Base-by-base conservation (phyloP, 2,797 vertebrate species). In the Xiphorhynchus erythropygius region DNA sequence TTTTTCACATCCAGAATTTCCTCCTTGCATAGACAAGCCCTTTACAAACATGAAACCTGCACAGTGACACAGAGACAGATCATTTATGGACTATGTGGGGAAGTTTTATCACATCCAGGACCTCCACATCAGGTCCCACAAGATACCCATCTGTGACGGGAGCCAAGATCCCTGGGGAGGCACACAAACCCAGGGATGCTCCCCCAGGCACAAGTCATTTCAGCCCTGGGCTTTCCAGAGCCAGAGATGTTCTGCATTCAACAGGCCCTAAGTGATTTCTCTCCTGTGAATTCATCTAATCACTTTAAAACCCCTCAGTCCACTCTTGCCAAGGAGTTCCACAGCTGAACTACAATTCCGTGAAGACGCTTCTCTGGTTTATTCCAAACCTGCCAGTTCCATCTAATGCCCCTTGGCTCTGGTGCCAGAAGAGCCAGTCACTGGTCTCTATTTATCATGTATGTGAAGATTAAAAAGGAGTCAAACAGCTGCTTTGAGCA, bases 201-300 rank as follows among this genome's bases (percentile, higher is more conserved):
- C 82, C 77, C 63, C 84, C 52, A 64, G 79, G 89, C 89, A 85
- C 28, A 24, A 76, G 35, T 13, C 35, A 55, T 70, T 82, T 67
- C 90, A 85, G 78, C 78, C 89, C 70, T 39, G 75, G 75, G 89
- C 63, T 75, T 83, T 89, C 87, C 94, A 90, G 59, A 92, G 56
- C 42, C 67, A 81, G 53, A 79, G 41, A 77, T 13, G 30, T 41
- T n/a, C 62, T 16, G 46, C 24, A 23, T 56, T 90, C 5, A 4
- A 71, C 10, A 89, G 84, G 37, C 64, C 68, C 77, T n/a, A 27
- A 77, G 44, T 57, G 75, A 92, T 70, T 69, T 84, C 53, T 93
- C 65, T n/a, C 63, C 84, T 56, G 78, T 83, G 63, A 89, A 63
- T 76, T 82, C 55, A 76, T 27, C 74, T 74, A 39, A 82, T 70